Percentiles rank a stretch among this genome's conserved stretches.
These are phyloP conservation scores for Zoanthus sociatus DNA, from an alignment of 92 coral and sea anemone species.

Conservation along the genomic window DNA sequence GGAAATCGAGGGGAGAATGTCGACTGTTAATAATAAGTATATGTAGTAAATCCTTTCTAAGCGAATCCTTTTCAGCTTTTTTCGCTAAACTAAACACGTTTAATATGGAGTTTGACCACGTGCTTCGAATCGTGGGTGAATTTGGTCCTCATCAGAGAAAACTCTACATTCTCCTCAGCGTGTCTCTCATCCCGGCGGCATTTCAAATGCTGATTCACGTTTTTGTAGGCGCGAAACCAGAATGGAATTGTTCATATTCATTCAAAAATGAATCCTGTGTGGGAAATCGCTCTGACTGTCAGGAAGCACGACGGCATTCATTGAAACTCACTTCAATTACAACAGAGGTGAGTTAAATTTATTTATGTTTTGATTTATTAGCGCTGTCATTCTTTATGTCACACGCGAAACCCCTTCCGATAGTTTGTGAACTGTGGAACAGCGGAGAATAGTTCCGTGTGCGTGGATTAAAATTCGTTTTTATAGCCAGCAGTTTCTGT, in stretches of 20 bases:
- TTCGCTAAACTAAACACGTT: neutral
- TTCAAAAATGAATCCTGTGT: slow-evolving; percentile 79
- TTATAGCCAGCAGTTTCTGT: too few species aligned
- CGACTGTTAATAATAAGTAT: neutral
- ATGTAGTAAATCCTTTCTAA: neutral
- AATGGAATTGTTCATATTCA: slow-evolving; percentile 84
- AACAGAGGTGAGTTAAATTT: slow-evolving; percentile 75
- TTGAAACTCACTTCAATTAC: slow-evolving; percentile 84
- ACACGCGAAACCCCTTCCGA: neutral
- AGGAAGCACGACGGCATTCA: slow-evolving; percentile 68
- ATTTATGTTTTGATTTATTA: neutral
- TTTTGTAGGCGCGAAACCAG: slow-evolving; percentile 90
- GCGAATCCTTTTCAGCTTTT: neutral
- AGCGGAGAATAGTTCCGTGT: too few species aligned
- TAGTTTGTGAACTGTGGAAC: neutral
- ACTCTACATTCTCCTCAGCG: slow-evolving; percentile 79
- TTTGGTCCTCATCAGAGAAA: slow-evolving; percentile 95
- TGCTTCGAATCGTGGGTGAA: slow-evolving; percentile 93
- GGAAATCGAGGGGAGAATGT: slow-evolving; percentile 15
- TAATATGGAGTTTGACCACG: slow-evolving; percentile 96
- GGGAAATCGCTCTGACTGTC: slow-evolving; percentile 71
- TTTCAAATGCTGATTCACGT: slow-evolving; percentile 91
- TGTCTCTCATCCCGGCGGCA: slow-evolving; percentile 94
- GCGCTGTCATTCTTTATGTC: neutral
- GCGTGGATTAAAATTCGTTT: neutral